Percentiles rank a stretch among this genome's conserved stretches.
Conservation (phyloP, 2,797 vertebrate species). For the Sparus aurata region DNA sequence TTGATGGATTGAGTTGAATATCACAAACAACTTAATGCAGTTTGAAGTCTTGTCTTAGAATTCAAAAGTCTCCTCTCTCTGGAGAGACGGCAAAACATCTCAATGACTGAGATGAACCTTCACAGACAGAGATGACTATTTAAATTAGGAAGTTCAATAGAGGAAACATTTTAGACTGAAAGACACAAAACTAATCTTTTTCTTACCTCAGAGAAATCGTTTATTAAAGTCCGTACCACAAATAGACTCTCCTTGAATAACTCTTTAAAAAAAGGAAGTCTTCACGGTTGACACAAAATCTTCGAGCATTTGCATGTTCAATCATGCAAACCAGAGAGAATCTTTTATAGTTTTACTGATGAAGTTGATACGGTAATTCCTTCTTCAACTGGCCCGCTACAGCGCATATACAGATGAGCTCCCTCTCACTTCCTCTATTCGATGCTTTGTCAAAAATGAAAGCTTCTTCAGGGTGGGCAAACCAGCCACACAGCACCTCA, state of each 20-base stretch:
- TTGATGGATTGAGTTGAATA: not conserved
- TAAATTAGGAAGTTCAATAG: not conserved
- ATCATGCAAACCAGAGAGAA: conserved; percentile 3
- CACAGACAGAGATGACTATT: not conserved
- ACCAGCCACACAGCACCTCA: not conserved
- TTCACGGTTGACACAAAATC: conserved; percentile 33
- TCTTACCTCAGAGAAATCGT: conserved; percentile 50
- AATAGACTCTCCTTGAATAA: not conserved
- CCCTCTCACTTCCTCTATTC: conserved; percentile 59
- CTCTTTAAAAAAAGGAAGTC: conserved; percentile 36
- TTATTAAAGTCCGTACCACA: not conserved
- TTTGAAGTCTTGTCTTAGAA: not conserved
- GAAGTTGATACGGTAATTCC: fast-evolving
- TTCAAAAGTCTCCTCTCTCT: not conserved
- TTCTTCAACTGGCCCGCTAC: not conserved
- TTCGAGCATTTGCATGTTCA: conserved; percentile 60
- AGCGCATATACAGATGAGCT: not conserved
- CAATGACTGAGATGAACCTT: not conserved
- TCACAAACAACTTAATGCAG: not conserved
- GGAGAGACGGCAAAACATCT: not conserved
- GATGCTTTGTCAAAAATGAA: not conserved
- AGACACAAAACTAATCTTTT: not conserved
- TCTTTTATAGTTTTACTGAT: not conserved
- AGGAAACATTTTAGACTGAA: not conserved
- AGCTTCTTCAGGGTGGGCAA: not conserved